Base-by-base conservation (phyloP, 2,888 invertebrate genomes). In the Mycalesis mineus region DNA sequence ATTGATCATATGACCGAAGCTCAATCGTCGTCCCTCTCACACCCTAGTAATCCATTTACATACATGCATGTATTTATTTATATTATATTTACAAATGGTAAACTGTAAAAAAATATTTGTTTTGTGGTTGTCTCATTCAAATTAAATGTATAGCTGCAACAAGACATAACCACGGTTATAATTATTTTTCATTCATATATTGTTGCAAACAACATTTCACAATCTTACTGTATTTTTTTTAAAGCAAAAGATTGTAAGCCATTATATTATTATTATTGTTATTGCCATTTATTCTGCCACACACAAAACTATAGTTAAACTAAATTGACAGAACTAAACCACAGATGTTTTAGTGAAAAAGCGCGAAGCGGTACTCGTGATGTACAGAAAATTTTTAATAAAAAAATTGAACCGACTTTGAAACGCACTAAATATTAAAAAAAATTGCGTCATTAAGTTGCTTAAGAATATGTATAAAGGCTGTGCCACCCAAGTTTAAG, bases 81-180 rank as follows among this genome's bases (percentile, higher is more conserved):
- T 44, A 45, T 37, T 53, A 42, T 51, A 53, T 53, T 53, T 53
- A 53, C 53, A 53, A 17, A 37, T 44, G 22, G 44, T 53, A 45
- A 42, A 33, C 31, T 52, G 41, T 52, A 52, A 55, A 56, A 60
- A 56, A 53, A 47, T 52, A 50, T 50, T 40, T 41, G 29, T 29
- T 31, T n/a, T 37, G 42, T 51, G 41, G 36, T 51, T 14, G 49
- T 49, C 58, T 44, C 14, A 53, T 47, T 50, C 29, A 44, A 44
- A 55, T 49, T 44, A 49, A 58, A 37, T 47, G 15, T 9, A 44
- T 61, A 61, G 61, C 58, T 61, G 58, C 61, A 45, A 55, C 52
- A 52, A 40, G 48, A 55, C 37, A 22, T 33, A 51, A 55, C 37
- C 50, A 57, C 36, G 13, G n/a, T n/a, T n/a, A n/a, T n/a, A n/a